Evolutionary conservation across 2,888 invertebrate genomes (phyloP).

Genomic region (Leistus spinibarbis): DNA sequence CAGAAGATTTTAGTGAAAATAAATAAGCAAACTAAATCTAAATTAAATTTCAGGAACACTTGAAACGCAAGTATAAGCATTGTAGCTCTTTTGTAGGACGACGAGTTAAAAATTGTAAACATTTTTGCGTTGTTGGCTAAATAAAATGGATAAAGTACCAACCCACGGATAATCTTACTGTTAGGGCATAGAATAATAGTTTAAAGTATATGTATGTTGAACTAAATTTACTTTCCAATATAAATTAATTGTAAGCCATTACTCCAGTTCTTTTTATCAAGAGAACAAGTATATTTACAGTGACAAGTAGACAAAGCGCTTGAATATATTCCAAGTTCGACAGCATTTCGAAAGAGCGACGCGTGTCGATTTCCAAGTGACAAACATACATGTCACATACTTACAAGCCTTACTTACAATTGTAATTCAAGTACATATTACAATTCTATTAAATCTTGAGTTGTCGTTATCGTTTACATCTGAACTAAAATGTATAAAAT

Average conservation of each 20-base stretch:
- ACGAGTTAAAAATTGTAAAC: too few species aligned
- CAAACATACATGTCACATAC: background rate
- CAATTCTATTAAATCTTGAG: slow-evolving; percentile 36
- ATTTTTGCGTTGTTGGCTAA: too few species aligned
- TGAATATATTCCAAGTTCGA: background rate
- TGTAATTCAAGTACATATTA: slow-evolving; percentile 17
- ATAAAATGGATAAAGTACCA: too few species aligned
- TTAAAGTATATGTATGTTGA: background rate
- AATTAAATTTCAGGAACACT: too few species aligned
- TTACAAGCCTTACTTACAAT: background rate
- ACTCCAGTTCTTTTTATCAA: background rate
- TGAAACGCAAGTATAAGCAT: too few species aligned
- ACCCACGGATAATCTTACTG: too few species aligned
- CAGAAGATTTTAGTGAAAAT: too few species aligned
- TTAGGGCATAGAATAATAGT: too few species aligned
- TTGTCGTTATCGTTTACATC: slow-evolving; percentile 31
- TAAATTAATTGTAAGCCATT: background rate
- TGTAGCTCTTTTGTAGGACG: too few species aligned
- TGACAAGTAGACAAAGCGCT: background rate
- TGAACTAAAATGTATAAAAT: background rate
- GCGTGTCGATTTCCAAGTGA: background rate
- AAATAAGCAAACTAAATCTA: too few species aligned
- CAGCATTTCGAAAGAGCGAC: background rate
- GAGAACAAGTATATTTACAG: background rate
- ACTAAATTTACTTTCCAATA: background rate